Evolutionary conservation across 2,888 invertebrate species (phyloP).

Genomic region (Incurvaria masculella): DNA sequence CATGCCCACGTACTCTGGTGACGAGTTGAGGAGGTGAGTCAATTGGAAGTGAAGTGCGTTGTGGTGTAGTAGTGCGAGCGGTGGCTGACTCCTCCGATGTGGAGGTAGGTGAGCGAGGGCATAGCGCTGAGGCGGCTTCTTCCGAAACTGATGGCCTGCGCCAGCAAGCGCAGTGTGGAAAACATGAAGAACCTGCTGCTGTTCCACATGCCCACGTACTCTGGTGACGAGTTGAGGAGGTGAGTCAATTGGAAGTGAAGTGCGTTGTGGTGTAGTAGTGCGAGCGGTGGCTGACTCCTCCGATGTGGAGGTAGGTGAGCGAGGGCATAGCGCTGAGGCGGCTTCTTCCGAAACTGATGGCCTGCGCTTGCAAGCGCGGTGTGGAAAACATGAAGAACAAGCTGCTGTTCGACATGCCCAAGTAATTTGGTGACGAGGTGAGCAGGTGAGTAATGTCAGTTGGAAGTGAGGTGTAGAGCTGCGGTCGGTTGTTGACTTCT

Average conservation of each 20-base stretch:
- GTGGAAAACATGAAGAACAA: constrained; percentile 37
- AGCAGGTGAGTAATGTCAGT: constrained; percentile 40
- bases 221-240: constrained; percentile 43
- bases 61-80: too few relatives aligned
- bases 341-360: constrained; percentile 39
- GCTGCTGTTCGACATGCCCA: constrained; percentile 30
- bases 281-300: too few relatives aligned
- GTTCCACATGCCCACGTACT: constrained; percentile 31
- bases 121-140: too few relatives aligned
- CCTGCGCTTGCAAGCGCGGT: constrained; percentile 42
- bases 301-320: too few relatives aligned
- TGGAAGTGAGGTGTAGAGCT: too few relatives aligned
- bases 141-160: constrained; percentile 44
- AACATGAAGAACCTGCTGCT: constrained; percentile 35
- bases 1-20: constrained; percentile 34
- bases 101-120: too few relatives aligned
- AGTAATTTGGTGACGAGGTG: constrained; percentile 39
- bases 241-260: too few relatives aligned
- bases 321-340: too few relatives aligned
- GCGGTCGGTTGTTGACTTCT: too few relatives aligned
- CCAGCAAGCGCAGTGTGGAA: constrained; percentile 40
- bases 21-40: constrained; percentile 40
- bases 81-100: too few relatives aligned
- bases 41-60: too few relatives aligned
- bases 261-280: too few relatives aligned